phyloP scores from a whole-genome alignment of 2,888 invertebrate genomes.

The Drosophila multiciliata region DNA sequence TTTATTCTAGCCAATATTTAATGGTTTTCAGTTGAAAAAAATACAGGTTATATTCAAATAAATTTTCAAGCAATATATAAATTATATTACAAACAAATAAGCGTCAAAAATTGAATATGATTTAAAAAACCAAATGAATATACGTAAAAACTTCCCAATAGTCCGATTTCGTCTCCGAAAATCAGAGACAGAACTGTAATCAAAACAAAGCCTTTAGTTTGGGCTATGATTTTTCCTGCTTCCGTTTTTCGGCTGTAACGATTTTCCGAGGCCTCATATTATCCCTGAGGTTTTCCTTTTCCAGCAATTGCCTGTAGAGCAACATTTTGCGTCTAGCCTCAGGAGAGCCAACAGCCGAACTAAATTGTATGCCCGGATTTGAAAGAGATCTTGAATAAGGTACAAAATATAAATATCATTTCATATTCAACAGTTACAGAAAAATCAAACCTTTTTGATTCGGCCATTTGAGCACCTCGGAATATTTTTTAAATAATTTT shows the following conservation, averaged over 20 bases:
- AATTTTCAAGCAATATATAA: background rate
- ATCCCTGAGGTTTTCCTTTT: conserved; percentile 43
- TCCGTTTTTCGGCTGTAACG: background rate
- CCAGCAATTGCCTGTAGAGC: conserved; percentile 47
- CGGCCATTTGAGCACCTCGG: conserved; percentile 39
- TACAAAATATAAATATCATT: background rate
- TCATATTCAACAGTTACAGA: background rate
- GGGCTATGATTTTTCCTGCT: conserved; percentile 6
- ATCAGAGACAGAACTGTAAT: background rate
- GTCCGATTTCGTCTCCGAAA: background rate
- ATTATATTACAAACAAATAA: conserved; percentile 12
- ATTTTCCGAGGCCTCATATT: conserved; percentile 14
- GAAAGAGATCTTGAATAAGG: conserved; percentile 15
- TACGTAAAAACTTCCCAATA: conserved; percentile 22
- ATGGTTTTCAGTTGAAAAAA: background rate
- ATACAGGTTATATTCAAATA: background rate
- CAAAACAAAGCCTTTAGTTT: background rate
- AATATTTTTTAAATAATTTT: background rate
- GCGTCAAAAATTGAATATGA: background rate
- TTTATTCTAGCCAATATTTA: background rate
- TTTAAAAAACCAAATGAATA: conserved; percentile 1
- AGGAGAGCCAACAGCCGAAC: conserved; percentile 49
- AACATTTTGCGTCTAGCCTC: conserved; percentile 63
- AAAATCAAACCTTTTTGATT: conserved; percentile 21
- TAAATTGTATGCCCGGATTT: conserved; percentile 46